These are phyloP conservation scores for Luscinia megarhynchos DNA, from an alignment of 2,797 vertebrate species.

Conservation along the genomic window DNA sequence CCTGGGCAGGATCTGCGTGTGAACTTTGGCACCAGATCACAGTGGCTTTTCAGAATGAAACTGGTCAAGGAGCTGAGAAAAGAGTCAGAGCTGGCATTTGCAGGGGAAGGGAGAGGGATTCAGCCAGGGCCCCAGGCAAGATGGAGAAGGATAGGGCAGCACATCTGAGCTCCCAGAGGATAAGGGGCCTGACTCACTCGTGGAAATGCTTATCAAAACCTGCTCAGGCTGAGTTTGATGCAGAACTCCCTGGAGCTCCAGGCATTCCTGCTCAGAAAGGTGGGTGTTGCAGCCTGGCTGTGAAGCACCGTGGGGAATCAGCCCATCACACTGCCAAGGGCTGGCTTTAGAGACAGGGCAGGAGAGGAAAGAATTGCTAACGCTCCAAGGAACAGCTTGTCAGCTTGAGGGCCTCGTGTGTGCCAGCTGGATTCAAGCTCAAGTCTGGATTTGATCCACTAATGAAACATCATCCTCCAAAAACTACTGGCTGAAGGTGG, in stretches of 20 bases:
- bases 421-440: conserved; percentile 56
- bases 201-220: background rate
- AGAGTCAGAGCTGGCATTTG: background rate
- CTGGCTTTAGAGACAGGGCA: conserved; percentile 2
- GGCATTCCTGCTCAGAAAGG: accelerated
- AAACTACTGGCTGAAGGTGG: conserved; percentile 45
- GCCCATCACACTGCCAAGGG: background rate
- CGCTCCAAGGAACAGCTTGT: conserved; percentile 50
- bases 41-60: background rate
- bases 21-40: background rate
- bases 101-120: background rate
- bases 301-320: background rate
- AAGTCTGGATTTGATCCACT: conserved; percentile 35
- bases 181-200: background rate
- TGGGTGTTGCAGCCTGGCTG: background rate
- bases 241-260: background rate
- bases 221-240: background rate
- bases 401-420: background rate
- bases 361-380: conserved; percentile 33
- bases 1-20: background rate
- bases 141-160: accelerated
- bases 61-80: background rate
- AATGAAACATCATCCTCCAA: conserved; percentile 41
- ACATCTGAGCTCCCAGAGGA: background rate
- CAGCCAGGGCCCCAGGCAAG: accelerated